Percentiles rank a stretch among this genome's conserved stretches.
Evolutionary conservation across 1,140 invertebrate species (phyloP).

Genomic region (Nebria ingens): DNA sequence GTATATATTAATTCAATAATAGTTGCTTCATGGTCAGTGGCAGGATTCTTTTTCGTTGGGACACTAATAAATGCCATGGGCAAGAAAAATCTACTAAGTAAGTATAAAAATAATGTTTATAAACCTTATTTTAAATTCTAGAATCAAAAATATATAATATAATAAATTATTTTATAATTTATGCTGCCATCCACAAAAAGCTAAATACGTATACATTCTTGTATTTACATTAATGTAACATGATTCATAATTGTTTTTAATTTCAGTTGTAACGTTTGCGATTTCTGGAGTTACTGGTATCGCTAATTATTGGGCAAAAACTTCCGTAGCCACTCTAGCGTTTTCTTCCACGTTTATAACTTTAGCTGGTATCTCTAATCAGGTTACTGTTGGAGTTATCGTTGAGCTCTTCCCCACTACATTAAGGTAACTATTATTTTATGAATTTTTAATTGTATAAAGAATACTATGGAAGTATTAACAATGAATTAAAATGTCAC

Average conservation of each 20-base stretch:
- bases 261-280: slow-evolving; percentile 12
- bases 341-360: slow-evolving; percentile 11
- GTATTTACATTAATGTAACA: not conserved
- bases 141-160: not conserved
- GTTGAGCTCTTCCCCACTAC: slow-evolving; percentile 18
- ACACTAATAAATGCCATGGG: slow-evolving; percentile 13
- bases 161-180: not conserved
- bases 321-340: slow-evolving; percentile 7
- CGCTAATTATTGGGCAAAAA: slow-evolving; percentile 13
- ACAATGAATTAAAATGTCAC: too few relatives aligned
- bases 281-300: slow-evolving; percentile 10
- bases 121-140: too few relatives aligned
- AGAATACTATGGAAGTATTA: too few relatives aligned
- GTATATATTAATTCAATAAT: slow-evolving; percentile 17
- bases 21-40: slow-evolving; percentile 8
- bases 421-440: slow-evolving; percentile 14
- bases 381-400: slow-evolving; percentile 15
- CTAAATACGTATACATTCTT: not conserved
- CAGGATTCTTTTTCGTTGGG: slow-evolving; percentile 13
- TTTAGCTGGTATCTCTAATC: slow-evolving; percentile 10
- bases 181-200: not conserved
- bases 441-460: too few relatives aligned
- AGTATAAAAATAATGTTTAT: not conserved
- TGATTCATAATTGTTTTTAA: slow-evolving; percentile 1
- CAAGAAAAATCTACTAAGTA: slow-evolving; percentile 15